A percentile compares a stretch with the other conserved stretches of the same genome.
These are phyloP conservation scores for Seriola rivoliana DNA, from an alignment of 2,113 vertebrate species.

Conservation along the genomic window DNA sequence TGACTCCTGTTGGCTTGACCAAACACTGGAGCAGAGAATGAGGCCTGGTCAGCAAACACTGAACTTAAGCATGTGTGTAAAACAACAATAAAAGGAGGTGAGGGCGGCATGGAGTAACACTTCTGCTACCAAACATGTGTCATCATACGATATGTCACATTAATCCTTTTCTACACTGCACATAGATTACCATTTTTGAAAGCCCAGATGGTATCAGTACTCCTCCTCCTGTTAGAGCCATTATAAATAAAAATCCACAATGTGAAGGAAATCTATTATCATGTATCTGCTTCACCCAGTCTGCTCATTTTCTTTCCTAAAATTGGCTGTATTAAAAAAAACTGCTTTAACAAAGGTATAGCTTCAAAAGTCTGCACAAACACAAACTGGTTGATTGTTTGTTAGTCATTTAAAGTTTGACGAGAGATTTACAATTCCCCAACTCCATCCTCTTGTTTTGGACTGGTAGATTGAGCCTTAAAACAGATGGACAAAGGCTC, in stretches of 20 bases:
- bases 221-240: too few relatives aligned
- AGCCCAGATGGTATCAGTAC: neutral
- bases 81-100: conserved; percentile 1
- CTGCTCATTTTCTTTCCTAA: neutral
- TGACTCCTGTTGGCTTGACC: neutral
- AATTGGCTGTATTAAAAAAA: neutral
- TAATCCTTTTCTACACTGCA: neutral
- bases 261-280: too few relatives aligned
- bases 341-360: neutral
- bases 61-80: neutral
- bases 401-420: neutral
- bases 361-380: neutral
- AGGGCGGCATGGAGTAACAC: neutral
- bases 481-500: neutral
- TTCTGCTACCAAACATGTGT: neutral
- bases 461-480: neutral
- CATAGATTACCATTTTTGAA: neutral
- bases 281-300: neutral
- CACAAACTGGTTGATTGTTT: too few relatives aligned
- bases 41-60: neutral
- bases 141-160: too few relatives aligned
- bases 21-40: neutral
- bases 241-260: too few relatives aligned
- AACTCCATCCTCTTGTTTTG: neutral
- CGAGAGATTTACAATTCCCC: neutral